Evolutionary conservation across 1,140 invertebrate genomes (phyloP), one percentile per base, ranked within the genome.

Genomic region (Oppia nitens): DNA sequence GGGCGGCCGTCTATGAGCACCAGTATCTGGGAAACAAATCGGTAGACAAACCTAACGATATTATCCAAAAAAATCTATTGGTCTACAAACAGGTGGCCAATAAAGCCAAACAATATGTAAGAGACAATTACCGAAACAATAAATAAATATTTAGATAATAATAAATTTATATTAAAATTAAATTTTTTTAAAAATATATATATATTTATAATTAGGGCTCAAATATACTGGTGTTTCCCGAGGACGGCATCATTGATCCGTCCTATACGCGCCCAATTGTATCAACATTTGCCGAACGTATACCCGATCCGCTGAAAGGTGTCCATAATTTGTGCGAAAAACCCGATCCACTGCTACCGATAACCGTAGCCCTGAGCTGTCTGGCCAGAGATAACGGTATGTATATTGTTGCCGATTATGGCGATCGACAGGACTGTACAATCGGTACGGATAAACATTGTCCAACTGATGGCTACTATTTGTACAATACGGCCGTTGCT

Each of bases 201-300:
- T n/a, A n/a, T n/a, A n/a, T n/a, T n/a, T n/a, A n/a, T 59, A 9
- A n/a, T 58, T 0, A 85, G 81, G 69, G 73, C 53, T 78, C 76
- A 0, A 81, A 90, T 62, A 85, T 92, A 17, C 74, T 91, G 3
- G 83, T 90, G 1, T 90, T 90, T 66, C 87, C 87, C 0, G 87
- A 91, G 70, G 74, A 77, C 65, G 80, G 80, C 6, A 53, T 67
- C 1, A 54, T 62, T 51, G 20, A n/a, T 1, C 12, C 28, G 0
- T 48, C 23, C 12, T 1, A 1, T 1, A 14, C 17, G 3, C 26
- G 61, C 21, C 1, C 20, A 3, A 17, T 52, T 17, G 9, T 58
- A 12, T 47, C 47, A 23, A 17, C 24, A 29, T 47, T 20, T 28
- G 4, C 51, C 25, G 60, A 61, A 47, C 11, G 20, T 1, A 49